Conservation (phyloP, 2,888 invertebrate species). For the Hirtodrosophila alboralis region DNA sequence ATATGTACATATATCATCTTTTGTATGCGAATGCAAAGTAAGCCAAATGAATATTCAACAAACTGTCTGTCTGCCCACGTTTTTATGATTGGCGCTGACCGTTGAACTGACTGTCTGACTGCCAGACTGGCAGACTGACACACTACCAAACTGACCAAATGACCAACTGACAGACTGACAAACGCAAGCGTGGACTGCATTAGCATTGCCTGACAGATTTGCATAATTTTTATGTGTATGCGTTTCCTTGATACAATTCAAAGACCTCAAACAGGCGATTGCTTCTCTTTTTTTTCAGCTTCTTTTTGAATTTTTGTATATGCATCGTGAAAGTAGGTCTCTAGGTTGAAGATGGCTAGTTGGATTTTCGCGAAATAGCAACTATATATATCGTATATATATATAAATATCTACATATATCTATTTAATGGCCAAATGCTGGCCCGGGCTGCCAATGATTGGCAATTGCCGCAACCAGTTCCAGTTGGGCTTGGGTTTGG, state of each 20-base stretch:
- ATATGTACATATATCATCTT: conserved; percentile 68
- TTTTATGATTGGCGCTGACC: conserved; percentile 69
- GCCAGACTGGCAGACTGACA: conserved; percentile 25
- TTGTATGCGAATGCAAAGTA: conserved; percentile 64
- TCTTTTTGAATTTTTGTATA: conserved; percentile 44
- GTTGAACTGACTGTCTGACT: too few relatives aligned
- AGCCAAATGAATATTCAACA: conserved; percentile 76
- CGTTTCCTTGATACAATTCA: conserved; percentile 77
- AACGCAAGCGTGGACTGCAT: conserved; percentile 47
- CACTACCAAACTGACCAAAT: conserved; percentile 23
- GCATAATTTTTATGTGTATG: conserved; percentile 66
- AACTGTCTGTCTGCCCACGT: conserved; percentile 32
- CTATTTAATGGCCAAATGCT: conserved; percentile 58
- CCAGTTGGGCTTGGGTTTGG: conserved; percentile 44
- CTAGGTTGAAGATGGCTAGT: conserved; percentile 62
- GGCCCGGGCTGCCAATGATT: conserved; percentile 46
- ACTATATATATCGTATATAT: conserved; percentile 4
- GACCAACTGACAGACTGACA: conserved; percentile 27
- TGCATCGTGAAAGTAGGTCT: conserved; percentile 74
- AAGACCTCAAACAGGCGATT: conserved; percentile 68
- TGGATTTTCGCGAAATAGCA: conserved; percentile 47
- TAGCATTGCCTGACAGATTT: conserved; percentile 70
- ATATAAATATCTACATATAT: conserved; percentile 20
- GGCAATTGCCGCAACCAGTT: conserved; percentile 69
- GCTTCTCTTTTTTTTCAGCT: conserved; percentile 9